Evolutionary conservation across 2,888 invertebrate species (phyloP).

Genomic region (Sinopyrophorus schimmeli): DNA sequence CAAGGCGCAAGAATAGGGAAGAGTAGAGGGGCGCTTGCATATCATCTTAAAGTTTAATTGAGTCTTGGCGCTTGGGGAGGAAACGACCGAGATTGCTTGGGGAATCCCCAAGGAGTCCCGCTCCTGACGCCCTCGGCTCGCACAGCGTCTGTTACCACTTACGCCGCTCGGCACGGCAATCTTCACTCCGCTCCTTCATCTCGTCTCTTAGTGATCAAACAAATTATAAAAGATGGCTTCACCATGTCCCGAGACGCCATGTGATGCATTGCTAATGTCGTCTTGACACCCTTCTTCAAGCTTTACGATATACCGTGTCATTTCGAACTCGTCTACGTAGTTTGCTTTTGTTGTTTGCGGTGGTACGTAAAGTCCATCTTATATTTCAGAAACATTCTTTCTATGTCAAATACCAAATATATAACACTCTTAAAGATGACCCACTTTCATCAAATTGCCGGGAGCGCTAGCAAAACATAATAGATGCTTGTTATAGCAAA

Average conservation of each 20-base stretch:
- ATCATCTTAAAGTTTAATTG: slow-evolving; percentile 75
- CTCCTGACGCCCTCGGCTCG: slow-evolving; percentile 55
- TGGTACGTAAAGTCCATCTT: neutral
- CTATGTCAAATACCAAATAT: no score
- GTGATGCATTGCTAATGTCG: slow-evolving; percentile 38
- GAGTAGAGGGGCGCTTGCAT: slow-evolving; percentile 55
- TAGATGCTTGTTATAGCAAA: no score
- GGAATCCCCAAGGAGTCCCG: slow-evolving; percentile 56
- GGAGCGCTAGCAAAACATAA: no score
- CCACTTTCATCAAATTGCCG: no score
- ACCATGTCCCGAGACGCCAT: slow-evolving; percentile 32
- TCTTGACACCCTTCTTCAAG: slow-evolving; percentile 29
- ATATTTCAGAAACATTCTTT: no score
- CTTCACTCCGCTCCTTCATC: slow-evolving; percentile 41
- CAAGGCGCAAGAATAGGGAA: slow-evolving; percentile 37
- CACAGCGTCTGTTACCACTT: slow-evolving; percentile 49
- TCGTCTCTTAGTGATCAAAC: slow-evolving; percentile 51
- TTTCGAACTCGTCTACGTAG: slow-evolving; percentile 20
- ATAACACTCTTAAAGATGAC: no score
- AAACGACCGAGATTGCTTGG: slow-evolving; percentile 52
- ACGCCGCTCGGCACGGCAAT: slow-evolving; percentile 40
- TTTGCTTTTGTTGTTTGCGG: slow-evolving; percentile 5
- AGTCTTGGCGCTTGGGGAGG: slow-evolving; percentile 63
- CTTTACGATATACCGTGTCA: slow-evolving; percentile 27
- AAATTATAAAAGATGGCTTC: slow-evolving; percentile 55